A percentile compares a stretch with the other conserved stretches of the same genome.
phyloP scores from a whole-genome alignment of 2,888 invertebrate genomes.

The Phragmatobia fuliginosa region DNA sequence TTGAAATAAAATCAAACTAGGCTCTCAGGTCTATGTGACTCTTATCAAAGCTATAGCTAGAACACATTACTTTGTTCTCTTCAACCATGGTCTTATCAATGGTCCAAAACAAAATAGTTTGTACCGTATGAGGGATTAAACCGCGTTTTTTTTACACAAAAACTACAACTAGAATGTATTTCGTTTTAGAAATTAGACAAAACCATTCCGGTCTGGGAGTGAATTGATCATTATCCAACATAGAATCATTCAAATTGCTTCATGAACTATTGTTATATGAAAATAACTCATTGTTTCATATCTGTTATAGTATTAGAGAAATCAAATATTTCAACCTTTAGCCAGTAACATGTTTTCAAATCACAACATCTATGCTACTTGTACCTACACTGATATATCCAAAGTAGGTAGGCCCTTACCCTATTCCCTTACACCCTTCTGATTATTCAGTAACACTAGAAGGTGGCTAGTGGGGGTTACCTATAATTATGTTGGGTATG shows the following conservation, averaged over 20 bases:
- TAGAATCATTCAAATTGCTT: background rate
- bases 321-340: too few relatives aligned
- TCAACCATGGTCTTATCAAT: too few relatives aligned
- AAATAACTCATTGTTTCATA: background rate
- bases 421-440: background rate
- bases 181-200: too few relatives aligned
- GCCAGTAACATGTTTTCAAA: background rate
- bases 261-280: slow-evolving; percentile 1
- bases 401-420: background rate
- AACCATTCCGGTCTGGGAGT: too few relatives aligned
- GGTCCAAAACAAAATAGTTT: too few relatives aligned
- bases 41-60: too few relatives aligned
- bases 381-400: background rate
- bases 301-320: background rate
- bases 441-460: background rate
- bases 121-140: too few relatives aligned
- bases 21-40: too few relatives aligned
- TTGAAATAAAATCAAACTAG: too few relatives aligned
- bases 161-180: too few relatives aligned
- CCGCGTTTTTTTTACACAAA: too few relatives aligned
- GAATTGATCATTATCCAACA: background rate
- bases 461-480: slow-evolving; percentile 40
- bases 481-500: slow-evolving; percentile 69
- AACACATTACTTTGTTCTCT: too few relatives aligned
- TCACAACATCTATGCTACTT: background rate